A percentile compares a stretch with the other conserved stretches of the same genome.
Conservation (phyloP, 1,140 invertebrate species). For the Dufourea novaeangliae region DNA sequence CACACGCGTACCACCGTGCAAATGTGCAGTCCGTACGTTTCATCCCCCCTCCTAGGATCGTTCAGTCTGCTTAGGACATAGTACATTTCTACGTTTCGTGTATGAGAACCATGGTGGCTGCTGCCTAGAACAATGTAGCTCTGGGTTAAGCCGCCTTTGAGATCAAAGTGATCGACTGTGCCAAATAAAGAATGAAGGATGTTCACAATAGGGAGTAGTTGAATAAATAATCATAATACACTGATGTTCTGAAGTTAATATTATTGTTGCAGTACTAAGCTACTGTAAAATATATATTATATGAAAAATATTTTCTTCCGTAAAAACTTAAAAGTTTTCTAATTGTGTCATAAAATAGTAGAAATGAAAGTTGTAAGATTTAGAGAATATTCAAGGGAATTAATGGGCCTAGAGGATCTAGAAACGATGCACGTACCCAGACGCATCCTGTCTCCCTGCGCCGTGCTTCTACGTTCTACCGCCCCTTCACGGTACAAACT, state of each 20-base stretch:
- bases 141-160: no score
- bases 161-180: no score
- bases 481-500: constrained; percentile 53
- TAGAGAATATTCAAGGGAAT: background rate
- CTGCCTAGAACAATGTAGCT: no score
- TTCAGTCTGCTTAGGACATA: background rate
- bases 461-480: background rate
- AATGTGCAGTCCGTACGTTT: constrained; percentile 42
- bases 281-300: no score
- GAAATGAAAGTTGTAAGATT: background rate
- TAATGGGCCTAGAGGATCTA: background rate
- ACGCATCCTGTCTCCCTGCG: constrained; percentile 30
- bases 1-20: constrained; percentile 20
- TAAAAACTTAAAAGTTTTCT: no score
- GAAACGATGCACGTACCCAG: constrained; percentile 40
- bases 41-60: background rate
- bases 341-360: no score
- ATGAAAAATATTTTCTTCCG: no score
- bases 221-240: no score
- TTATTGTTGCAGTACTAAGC: no score
- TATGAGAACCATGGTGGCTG: background rate
- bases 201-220: no score
- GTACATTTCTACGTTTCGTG: background rate
- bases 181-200: no score
- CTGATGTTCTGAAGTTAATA: no score